Base-by-base conservation (phyloP, 2,888 invertebrate genomes). In the Caenorhabditis virilis region DNA sequence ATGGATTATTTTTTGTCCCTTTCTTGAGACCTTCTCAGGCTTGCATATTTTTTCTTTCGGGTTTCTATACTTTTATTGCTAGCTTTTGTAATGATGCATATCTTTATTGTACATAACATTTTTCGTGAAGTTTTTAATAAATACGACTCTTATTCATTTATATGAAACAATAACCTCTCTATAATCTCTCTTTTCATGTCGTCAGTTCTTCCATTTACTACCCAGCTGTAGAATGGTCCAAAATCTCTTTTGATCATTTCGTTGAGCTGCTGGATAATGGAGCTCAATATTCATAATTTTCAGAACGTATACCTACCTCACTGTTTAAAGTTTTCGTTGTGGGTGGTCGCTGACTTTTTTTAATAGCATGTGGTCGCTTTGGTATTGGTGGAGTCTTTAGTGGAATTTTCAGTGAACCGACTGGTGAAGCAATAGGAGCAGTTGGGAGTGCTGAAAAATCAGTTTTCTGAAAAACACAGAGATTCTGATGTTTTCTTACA, bases 211-310 rank as follows among this genome's bases (percentile, higher is more conserved):
- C 70, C 67, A 57, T 70, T 70, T 20, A 47, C 54, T 1, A 70
- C 60, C 70, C 70, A 70, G 15, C 57, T 56, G 39, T 70, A 70
- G 41, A 67, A 70, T 7, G 70, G 70, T 9, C 61, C 64, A 38
- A 70, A 70, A 3, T 70, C 70, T 3, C 52, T 52, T 39, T 56
- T 36, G 3, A 68, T 68, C 35, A 52, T 36, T 2, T 53, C 43
- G 35, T 60, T 64, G 42, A 68, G 46, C 71, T 71, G 50, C 20
- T 58, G 57, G n/a, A 23, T 22, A 33, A 20, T 1, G 20, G n/a
- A n/a, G n/a, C n/a, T n/a, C n/a, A n/a, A n/a, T n/a, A n/a, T n/a
- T n/a, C n/a, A n/a, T 6, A 38, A 38, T 18, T 38, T 3, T 18
- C 18, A 38, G 20, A 36, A 36, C n/a, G n/a, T n/a, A n/a, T n/a